These are phyloP conservation scores for Eupithecia inturbata DNA, from an alignment of 2,888 invertebrate species.

Conservation along the genomic window DNA sequence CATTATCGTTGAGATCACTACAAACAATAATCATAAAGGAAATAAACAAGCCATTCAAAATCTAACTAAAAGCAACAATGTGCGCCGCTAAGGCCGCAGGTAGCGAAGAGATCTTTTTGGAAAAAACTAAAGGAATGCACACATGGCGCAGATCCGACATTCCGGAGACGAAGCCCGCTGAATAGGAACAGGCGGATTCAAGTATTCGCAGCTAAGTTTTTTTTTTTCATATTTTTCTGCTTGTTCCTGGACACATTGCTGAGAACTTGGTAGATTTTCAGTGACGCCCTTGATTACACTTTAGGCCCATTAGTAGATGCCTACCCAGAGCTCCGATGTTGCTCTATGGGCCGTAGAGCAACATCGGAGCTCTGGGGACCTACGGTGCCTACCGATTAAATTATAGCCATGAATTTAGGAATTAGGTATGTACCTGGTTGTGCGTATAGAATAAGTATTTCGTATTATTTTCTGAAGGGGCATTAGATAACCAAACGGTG, in stretches of 20 bases:
- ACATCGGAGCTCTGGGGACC: neutral
- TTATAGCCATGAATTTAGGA: neutral
- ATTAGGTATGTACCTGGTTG: neutral
- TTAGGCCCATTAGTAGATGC: no score
- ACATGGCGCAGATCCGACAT: conserved; percentile 80
- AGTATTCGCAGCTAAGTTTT: conserved; percentile 30
- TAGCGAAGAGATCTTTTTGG: conserved; percentile 66
- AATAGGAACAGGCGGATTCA: conserved; percentile 52
- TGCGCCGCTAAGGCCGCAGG: conserved; percentile 72
- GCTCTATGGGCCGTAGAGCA: no score
- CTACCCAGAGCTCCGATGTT: no score
- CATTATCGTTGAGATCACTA: conserved; percentile 32
- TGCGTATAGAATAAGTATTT: neutral
- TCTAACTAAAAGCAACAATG: conserved; percentile 60
- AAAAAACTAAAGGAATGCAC: conserved; percentile 75
- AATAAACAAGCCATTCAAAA: conserved; percentile 46
- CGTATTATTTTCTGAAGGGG: neutral
- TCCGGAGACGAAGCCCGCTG: conserved; percentile 55
- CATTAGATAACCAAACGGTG: neutral
- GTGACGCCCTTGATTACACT: neutral
- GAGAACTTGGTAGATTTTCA: neutral
- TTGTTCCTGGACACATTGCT: conserved; percentile 6
- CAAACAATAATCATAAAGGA: conserved; percentile 46
- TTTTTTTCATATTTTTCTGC: conserved; percentile 24
- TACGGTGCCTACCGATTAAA: no score